phyloP scores from a whole-genome alignment of 1,140 invertebrate species.

The Pseudoatta argentina region DNA sequence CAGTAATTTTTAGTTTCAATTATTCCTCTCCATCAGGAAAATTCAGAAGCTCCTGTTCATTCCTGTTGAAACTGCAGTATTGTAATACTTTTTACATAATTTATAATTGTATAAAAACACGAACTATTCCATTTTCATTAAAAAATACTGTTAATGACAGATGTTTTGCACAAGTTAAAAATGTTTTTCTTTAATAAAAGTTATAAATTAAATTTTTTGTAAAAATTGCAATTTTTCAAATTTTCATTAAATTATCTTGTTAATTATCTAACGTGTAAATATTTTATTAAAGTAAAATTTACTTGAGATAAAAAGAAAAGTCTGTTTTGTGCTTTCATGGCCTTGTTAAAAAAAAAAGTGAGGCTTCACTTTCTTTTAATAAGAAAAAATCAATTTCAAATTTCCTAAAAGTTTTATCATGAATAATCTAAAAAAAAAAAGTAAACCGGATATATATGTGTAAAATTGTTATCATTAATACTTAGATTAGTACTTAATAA shows the following conservation, averaged over 20 bases:
- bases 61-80: background rate
- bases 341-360: background rate
- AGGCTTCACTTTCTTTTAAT: background rate
- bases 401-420: background rate
- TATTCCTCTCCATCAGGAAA: background rate
- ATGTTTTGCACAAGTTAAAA: background rate
- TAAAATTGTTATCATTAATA: no score
- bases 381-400: background rate
- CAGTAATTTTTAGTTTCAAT: conserved; percentile 25
- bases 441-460: background rate
- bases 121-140: background rate
- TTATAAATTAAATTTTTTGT: background rate
- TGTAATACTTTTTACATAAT: background rate
- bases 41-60: background rate
- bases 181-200: background rate
- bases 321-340: background rate
- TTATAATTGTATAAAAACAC: conserved; percentile 1
- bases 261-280: background rate
- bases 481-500: no score
- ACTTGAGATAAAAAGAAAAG: background rate
- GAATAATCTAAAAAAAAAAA: background rate
- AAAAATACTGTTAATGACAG: background rate
- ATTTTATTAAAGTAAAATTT: background rate
- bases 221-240: background rate
- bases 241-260: background rate